phyloP scores from a whole-genome alignment of 2,888 invertebrate species.

The Athripsodes cinereus region DNA sequence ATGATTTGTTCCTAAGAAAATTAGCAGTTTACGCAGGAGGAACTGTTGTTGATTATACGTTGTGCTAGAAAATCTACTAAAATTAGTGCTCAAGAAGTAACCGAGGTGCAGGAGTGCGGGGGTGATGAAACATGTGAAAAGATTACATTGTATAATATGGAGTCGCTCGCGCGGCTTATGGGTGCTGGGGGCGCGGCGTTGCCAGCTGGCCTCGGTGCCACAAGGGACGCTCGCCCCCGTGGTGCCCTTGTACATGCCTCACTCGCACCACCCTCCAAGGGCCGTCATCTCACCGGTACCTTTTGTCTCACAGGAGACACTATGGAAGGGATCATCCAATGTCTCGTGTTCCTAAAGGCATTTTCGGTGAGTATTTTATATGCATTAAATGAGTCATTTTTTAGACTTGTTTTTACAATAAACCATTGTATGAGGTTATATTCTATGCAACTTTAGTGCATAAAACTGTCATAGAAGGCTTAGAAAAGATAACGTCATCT shows the following conservation, averaged over 20 bases:
- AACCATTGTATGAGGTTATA: too few species aligned
- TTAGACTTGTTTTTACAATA: too few species aligned
- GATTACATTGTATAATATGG: conserved; percentile 49
- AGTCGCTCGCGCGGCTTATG: conserved; percentile 77
- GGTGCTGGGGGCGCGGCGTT: conserved; percentile 64
- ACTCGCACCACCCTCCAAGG: conserved; percentile 66
- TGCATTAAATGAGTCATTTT: too few species aligned
- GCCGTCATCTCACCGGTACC: conserved; percentile 78
- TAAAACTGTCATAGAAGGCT: too few species aligned
- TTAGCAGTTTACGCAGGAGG: too few species aligned
- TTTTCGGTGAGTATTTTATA: conserved; percentile 61
- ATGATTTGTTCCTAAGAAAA: too few species aligned
- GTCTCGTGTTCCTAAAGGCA: conserved; percentile 86
- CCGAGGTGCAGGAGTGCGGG: conserved; percentile 13
- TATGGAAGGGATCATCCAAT: conserved; percentile 91
- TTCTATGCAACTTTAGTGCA: too few species aligned
- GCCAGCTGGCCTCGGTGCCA: conserved; percentile 51
- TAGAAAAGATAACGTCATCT: too few species aligned
- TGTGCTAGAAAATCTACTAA: too few species aligned
- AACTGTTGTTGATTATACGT: too few species aligned
- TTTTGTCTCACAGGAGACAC: conserved; percentile 88
- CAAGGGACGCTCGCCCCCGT: conserved; percentile 52
- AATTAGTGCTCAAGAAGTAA: conserved; percentile 14
- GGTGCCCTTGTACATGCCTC: conserved; percentile 75
- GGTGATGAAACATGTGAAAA: conserved; percentile 9